These are phyloP conservation scores for Graptemys geographica DNA, from an alignment of 2,797 vertebrate species.

Conservation along the genomic window DNA sequence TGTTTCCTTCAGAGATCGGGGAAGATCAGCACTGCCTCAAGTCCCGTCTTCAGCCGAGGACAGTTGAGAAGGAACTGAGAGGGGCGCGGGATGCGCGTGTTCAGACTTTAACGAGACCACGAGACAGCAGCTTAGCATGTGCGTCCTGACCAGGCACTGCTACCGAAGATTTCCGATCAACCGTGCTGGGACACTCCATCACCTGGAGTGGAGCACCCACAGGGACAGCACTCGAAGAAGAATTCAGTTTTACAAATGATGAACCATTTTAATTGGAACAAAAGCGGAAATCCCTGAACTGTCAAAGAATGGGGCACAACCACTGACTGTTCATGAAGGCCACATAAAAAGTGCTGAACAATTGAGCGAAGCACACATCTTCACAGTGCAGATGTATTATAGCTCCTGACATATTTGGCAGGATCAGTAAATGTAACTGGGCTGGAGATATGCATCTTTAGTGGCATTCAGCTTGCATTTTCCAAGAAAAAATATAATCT, in stretches of 20 bases:
- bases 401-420: not conserved
- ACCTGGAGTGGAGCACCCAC: too few species aligned
- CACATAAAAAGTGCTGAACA: not conserved
- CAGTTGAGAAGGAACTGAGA: too few species aligned
- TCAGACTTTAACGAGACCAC: too few species aligned
- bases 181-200: too few species aligned
- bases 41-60: too few species aligned
- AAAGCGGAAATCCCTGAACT: not conserved
- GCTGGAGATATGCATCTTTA: not conserved
- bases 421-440: conserved; percentile 10
- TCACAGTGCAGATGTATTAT: not conserved
- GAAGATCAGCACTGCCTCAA: too few species aligned
- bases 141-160: too few species aligned
- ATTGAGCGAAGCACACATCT: not conserved
- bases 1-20: too few species aligned
- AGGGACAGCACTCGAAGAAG: too few species aligned
- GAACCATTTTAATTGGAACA: not conserved
- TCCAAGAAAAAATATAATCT: conserved; percentile 22
- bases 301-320: not conserved
- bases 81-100: too few species aligned
- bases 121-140: too few species aligned
- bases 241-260: not conserved
- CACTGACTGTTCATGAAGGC: not conserved
- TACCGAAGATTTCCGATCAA: too few species aligned
- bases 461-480: not conserved